Evolutionary conservation across 2,113 vertebrate species (phyloP), one percentile per base, ranked within the genome.

Genomic region (Embiotoca jacksoni): DNA sequence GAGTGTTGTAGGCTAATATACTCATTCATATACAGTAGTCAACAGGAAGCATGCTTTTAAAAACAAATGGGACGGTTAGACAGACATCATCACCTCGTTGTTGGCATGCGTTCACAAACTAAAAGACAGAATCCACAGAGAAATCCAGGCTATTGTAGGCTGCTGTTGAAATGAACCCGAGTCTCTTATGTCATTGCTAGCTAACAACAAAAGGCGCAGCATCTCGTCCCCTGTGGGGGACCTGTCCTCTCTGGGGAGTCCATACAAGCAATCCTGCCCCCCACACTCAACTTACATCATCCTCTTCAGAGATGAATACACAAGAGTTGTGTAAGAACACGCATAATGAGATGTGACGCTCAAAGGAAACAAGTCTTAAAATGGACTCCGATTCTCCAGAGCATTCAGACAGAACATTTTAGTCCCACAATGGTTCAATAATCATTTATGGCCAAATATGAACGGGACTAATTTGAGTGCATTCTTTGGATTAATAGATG

Each of bases 241-340:
- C 61, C 64, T 1, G 2, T 61, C 64, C 54, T 80, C 67, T 70
- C 7, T n/a, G 46, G 77, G 23, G 84, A 78, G 54, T 68, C 63
- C 3, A 14, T 57, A 39, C 59, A 81, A 59, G 80, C 69, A 60
- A 6, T 68, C 35, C 46, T 30, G 8, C 35, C 71, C 46, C 44
- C 67, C 6, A n/a, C 30, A 23, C 49, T 57, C 32, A 55, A 46
- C 54, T 89, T 84, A 41, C 78, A 86, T 89, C 86, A 83, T 70
- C 81, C 16, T 64, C 55, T 61, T 30, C 33, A 68, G 36, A 81
- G 78, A 75, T 74, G 11, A 72, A 86, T 67, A 64, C 53, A 69
- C 44, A 70, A 79, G 72, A 77, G 50, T 65, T 76, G 78, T 78
- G 72, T 62, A 80, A 80, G 52, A 76, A 68, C 79, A 65, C 58